These are phyloP conservation scores for Stenurella melanura DNA, from an alignment of 2,888 invertebrate species.

Conservation along the genomic window DNA sequence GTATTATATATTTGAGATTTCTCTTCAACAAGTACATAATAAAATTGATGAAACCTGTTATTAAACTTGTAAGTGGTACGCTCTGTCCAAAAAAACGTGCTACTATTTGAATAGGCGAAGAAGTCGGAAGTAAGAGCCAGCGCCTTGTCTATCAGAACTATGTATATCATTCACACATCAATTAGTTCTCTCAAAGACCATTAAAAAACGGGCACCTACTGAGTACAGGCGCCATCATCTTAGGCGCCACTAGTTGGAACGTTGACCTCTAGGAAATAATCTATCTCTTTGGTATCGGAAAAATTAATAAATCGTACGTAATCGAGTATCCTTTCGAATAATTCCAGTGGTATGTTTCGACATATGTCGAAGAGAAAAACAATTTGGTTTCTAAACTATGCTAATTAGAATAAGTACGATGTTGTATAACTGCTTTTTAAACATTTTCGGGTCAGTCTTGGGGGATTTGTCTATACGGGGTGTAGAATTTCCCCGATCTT, in stretches of 20 bases:
- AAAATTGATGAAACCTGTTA: no score
- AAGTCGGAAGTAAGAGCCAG: constrained; percentile 4
- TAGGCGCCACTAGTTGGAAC: constrained; percentile 58
- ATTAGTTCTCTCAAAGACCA: constrained; percentile 49
- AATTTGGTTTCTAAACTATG: background rate
- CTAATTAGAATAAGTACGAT: background rate
- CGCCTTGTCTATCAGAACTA: constrained; percentile 32
- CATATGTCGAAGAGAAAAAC: background rate
- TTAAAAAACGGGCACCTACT: constrained; percentile 56
- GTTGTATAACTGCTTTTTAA: background rate
- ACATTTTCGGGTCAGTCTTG: background rate
- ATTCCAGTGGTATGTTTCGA: background rate
- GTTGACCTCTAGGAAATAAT: constrained; percentile 54
- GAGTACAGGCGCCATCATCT: constrained; percentile 57
- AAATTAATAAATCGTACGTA: constrained; percentile 44
- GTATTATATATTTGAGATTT: no score
- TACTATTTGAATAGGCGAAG: background rate
- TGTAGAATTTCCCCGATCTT: no score
- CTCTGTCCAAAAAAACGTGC: no score
- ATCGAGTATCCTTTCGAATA: background rate
- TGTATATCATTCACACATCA: constrained; percentile 47
- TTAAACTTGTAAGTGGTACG: no score
- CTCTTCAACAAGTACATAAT: no score
- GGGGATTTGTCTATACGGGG: no score
- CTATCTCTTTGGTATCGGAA: constrained; percentile 46